Evolutionary conservation across 1,140 invertebrate genomes (phyloP).

Genomic region (Orchesella cincta): DNA sequence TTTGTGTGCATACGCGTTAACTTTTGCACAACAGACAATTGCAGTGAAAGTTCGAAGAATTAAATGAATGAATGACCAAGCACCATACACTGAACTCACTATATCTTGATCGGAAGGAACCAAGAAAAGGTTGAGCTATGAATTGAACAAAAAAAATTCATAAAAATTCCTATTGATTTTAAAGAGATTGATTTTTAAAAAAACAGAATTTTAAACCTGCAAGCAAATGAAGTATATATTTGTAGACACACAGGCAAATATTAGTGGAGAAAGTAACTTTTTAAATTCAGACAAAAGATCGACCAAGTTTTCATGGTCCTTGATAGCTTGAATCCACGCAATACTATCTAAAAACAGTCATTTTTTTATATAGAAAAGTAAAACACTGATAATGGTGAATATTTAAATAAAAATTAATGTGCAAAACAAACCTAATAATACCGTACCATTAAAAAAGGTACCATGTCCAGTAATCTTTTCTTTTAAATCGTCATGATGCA

Average conservation of each 20-base stretch:
- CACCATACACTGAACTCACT: conserved; percentile 14
- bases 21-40: neutral
- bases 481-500: neutral
- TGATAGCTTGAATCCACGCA: conserved; percentile 29
- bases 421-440: too few species aligned
- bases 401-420: too few species aligned
- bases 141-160: neutral
- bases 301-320: conserved; percentile 26
- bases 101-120: conserved; percentile 20
- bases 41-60: conserved; percentile 17
- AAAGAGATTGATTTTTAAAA: neutral
- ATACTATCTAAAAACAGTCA: conserved; percentile 30
- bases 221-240: conserved; percentile 39
- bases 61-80: conserved; percentile 44
- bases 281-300: conserved; percentile 24
- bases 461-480: neutral
- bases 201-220: neutral
- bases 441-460: too few species aligned
- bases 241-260: conserved; percentile 31
- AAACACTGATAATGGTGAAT: neutral
- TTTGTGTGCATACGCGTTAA: conserved; percentile 38
- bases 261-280: conserved; percentile 20
- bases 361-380: too few species aligned
- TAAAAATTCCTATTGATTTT: neutral
- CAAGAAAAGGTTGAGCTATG: conserved; percentile 7